Evolutionary conservation across 2,797 vertebrate species (phyloP), one percentile per base, ranked within the genome.

Genomic region (Myoxocephalus aenaeus): DNA sequence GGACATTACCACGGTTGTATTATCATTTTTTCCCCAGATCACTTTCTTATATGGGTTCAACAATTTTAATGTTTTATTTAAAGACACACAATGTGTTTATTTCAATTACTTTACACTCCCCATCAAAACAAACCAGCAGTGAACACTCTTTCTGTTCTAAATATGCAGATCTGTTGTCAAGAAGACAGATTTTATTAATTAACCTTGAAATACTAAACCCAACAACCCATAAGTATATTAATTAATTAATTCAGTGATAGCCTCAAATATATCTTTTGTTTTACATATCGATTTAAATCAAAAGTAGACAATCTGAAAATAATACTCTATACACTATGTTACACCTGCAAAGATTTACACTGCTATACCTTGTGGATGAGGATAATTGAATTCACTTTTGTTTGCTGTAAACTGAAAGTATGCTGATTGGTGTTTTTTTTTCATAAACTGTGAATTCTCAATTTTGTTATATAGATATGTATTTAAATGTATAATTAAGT

Each of bases 1-100:
- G 69, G 50, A 5, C 59, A 77, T 76, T 50, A 34, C 53, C 48
- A 78, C 58, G 27, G 34, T 42, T 29, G 11, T 40, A 59, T 70
- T 42, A 53, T 36, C 17, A 51, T 64, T n/a, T 36, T 36, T 71
- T 7, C 20, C 20, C 18, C 7, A 34, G 3, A 50, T 67, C 50
- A 71, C 54, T 82, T 75, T 81, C 53, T 63, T n/a, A 40, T 65
- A 2, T 3, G 17, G 7, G 29, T 5, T 25, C 42, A 46, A 29
- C 18, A 62, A 50, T 44, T 15, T 64, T 3, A 66, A 63, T 61
- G 34, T 40, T 63, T 53, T 15, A 63, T 64, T 42, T 32, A 58
- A 79, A 65, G 7, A 69, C n/a, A 36, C 2, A 12, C 4, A 3
- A 34, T 65, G 67, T 64, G 1, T 63, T 15, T 42, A 53, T 34